Percentiles rank a stretch among this genome's conserved stretches.
Evolutionary conservation across 2,113 vertebrate species (phyloP).

Genomic region (Lepidothrix coronata): DNA sequence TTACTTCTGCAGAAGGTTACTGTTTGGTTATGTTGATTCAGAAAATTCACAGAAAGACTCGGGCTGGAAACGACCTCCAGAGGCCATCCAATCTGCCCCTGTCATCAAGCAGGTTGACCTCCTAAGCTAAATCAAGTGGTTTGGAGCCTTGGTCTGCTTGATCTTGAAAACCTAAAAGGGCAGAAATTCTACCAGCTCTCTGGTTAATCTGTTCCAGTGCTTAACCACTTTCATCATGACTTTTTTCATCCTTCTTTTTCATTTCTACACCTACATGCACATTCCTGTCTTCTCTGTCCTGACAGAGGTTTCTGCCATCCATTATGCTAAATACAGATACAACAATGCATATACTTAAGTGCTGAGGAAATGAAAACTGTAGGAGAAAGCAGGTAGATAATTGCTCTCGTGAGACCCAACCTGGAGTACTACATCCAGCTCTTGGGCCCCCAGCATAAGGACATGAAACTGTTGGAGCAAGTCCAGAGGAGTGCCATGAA

Average conservation of each 20-base stretch:
- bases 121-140: not conserved
- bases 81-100: not conserved
- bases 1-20: not conserved
- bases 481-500: not conserved
- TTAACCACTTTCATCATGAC: not conserved
- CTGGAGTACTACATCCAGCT: not conserved
- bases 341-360: not conserved
- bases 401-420: not conserved
- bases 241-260: rapidly evolving
- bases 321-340: not conserved
- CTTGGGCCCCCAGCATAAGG: too few species aligned
- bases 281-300: not conserved
- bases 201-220: not conserved
- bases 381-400: not conserved
- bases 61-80: not conserved
- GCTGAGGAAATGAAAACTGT: not conserved
- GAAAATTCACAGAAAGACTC: not conserved
- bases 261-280: not conserved
- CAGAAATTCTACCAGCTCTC: not conserved
- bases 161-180: not conserved
- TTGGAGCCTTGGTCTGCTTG: not conserved
- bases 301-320: not conserved
- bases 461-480: not conserved
- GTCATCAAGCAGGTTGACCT: not conserved
- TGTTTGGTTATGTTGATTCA: not conserved